Evolutionary conservation across 2,113 vertebrate species (phyloP), one percentile per base, ranked within the genome.

Genomic region (Leptosomus discolor): DNA sequence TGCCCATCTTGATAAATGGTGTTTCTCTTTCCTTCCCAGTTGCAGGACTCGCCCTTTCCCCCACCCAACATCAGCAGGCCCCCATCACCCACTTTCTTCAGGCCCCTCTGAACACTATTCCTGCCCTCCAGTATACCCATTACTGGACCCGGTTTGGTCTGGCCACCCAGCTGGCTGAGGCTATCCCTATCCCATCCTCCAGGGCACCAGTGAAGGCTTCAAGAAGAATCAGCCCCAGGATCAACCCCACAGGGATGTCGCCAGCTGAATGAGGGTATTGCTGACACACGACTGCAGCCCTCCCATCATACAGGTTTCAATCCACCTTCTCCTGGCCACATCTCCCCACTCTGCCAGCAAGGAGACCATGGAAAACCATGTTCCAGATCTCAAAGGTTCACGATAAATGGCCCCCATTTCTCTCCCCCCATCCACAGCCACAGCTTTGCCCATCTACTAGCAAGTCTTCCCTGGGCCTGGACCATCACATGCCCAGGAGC

Each of bases 241-340:
- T 12, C 2, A 2, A 51, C 10, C 12, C 37, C 12, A 8, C 37
- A 75, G 51, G 0, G 5, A 5, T 7, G 18, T 18, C 4, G 0
- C 43, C 24, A 54, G 53, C 6, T 53, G 30, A 45, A 56, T 2
- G 3, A 68, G 11, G 20, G 11, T 0, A 0, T 23, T 11, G 2
- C 17, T 43, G 36, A 77, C 23, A 75, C 2, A 8, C 5, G 15
- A 5, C 15, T 26, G 51, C 37, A 76, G 18, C 51, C n/a, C 54
- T 82, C 34, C 34, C 3, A 6, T 14, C 16, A 46, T 51, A 20
- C 30, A 61, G 12, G 9, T 56, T 87, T 46, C 45, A n/a, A n/a
- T 78, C 43, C 16, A 60, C n/a, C 8, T 18, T 54, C 56, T 69
- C 41, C 36, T 37, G 36, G 37, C 9, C 30, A 74, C 17, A 20